Percentiles rank a stretch among this genome's conserved stretches.
Evolutionary conservation across 2,113 vertebrate species (phyloP).

Genomic region (Neoarius graeffei): DNA sequence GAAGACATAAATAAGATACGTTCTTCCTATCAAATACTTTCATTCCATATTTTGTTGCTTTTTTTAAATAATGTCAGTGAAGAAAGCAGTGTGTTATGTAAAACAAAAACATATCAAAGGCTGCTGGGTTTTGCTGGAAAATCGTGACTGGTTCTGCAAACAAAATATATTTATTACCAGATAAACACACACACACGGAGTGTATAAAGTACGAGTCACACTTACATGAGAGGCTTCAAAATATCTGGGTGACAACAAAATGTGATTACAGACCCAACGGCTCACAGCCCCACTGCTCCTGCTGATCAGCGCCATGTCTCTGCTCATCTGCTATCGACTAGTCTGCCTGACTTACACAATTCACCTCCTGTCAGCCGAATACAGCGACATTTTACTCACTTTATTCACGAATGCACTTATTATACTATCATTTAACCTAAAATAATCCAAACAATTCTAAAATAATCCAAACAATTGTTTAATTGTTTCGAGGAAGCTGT

Average conservation of each 20-base stretch:
- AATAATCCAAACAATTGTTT: background rate
- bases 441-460: background rate
- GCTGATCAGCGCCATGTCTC: slow-evolving; percentile 71
- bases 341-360: slow-evolving; percentile 10
- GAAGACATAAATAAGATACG: too few species aligned
- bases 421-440: too few species aligned
- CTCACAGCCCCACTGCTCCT: slow-evolving; percentile 55
- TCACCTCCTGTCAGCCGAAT: background rate
- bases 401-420: background rate
- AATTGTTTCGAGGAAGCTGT: background rate
- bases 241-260: slow-evolving; percentile 53
- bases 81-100: too few species aligned
- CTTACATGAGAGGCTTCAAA: slow-evolving; percentile 60
- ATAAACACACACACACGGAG: background rate
- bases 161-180: background rate
- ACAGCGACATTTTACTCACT: background rate
- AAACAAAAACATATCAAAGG: too few species aligned
- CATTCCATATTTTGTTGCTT: too few species aligned
- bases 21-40: too few species aligned
- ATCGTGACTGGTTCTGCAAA: too few species aligned
- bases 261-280: slow-evolving; percentile 60
- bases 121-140: too few species aligned
- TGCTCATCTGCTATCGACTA: slow-evolving; percentile 49
- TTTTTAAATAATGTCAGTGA: too few species aligned
- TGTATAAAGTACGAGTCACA: slow-evolving; percentile 8